These are phyloP conservation scores for Bolinopsis microptera DNA, from an alignment of 37 sponge, comb jelly and placozoan genomes.

Conservation along the genomic window DNA sequence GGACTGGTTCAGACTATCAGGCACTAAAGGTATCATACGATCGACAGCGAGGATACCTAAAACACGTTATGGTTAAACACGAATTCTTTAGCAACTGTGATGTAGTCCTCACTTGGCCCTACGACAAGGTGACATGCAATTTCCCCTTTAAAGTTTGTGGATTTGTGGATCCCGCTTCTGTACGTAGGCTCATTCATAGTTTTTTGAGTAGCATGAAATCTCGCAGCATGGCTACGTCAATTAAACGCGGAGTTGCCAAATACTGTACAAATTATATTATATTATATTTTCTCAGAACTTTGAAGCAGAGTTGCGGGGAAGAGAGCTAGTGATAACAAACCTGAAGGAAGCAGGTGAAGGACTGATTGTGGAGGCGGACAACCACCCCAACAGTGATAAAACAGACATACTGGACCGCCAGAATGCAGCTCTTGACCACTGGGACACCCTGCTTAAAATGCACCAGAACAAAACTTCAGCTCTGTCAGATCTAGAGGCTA, in stretches of 20 bases:
- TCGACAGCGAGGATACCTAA: slow-evolving; percentile 6
- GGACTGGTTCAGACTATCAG: not conserved
- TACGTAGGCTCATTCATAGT: no score
- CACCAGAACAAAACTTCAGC: not conserved
- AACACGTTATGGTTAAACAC: slow-evolving; percentile 27
- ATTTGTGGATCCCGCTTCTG: no score
- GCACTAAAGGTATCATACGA: not conserved
- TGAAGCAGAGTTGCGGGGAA: slow-evolving; percentile 17
- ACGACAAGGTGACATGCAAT: slow-evolving; percentile 42
- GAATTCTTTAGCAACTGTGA: slow-evolving; percentile 31
- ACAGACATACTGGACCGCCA: not conserved
- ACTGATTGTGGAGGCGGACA: slow-evolving; percentile 3
- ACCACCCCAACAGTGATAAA: slow-evolving; percentile 40
- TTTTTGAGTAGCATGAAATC: no score
- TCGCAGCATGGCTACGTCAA: no score
- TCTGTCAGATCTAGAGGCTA: not conserved
- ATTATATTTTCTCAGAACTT: slow-evolving; percentile 3
- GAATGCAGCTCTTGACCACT: not conserved
- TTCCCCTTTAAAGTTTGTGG: no score
- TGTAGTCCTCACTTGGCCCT: slow-evolving; percentile 37
- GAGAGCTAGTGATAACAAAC: slow-evolving; percentile 45
- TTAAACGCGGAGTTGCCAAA: no score
- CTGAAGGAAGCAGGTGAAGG: not conserved
- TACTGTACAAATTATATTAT: no score
- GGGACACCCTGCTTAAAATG: not conserved